phyloP scores from a whole-genome alignment of 2,888 invertebrate species.

The Eumacrocentrus americanus region DNA sequence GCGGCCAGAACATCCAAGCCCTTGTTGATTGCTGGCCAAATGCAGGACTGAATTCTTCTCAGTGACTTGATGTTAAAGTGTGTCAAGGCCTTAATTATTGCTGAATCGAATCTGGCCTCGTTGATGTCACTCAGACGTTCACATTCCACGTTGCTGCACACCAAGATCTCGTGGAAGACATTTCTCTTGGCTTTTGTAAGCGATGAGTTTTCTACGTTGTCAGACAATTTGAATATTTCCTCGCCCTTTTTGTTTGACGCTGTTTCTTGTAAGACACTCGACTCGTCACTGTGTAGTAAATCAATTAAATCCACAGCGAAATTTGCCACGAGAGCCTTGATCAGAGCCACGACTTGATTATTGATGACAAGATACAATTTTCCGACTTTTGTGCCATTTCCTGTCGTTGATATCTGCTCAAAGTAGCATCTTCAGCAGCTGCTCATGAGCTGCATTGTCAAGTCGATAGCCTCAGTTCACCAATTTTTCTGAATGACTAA shows the following conservation, averaged over 20 bases:
- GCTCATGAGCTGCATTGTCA: conserved; percentile 42
- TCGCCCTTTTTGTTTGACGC: background rate
- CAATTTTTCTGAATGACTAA: conserved; percentile 37
- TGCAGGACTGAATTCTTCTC: conserved; percentile 69
- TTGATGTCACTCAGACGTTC: conserved; percentile 41
- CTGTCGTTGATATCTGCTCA: conserved; percentile 38
- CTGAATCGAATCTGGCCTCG: conserved; percentile 45
- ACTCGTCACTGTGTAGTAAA: background rate
- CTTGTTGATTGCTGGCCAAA: conserved; percentile 74
- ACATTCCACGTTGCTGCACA: conserved; percentile 42
- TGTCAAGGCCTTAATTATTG: conserved; percentile 44
- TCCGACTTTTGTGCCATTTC: conserved; percentile 43
- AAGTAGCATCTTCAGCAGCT: conserved; percentile 45
- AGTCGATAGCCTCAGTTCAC: conserved; percentile 42
- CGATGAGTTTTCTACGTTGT: background rate
- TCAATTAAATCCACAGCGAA: conserved; percentile 44
- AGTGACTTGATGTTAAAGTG: conserved; percentile 60
- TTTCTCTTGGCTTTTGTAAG: conserved; percentile 11
- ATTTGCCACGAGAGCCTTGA: conserved; percentile 42
- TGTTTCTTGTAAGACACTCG: no score
- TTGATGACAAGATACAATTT: conserved; percentile 51
- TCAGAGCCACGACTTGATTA: conserved; percentile 41
- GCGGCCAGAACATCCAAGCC: conserved; percentile 72
- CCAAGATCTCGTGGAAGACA: conserved; percentile 42
- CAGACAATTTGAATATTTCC: background rate